A percentile compares a stretch with the other conserved stretches of the same genome.
Evolutionary conservation across 2,888 invertebrate species (phyloP).

Genomic region (Subacronicta megacephala): DNA sequence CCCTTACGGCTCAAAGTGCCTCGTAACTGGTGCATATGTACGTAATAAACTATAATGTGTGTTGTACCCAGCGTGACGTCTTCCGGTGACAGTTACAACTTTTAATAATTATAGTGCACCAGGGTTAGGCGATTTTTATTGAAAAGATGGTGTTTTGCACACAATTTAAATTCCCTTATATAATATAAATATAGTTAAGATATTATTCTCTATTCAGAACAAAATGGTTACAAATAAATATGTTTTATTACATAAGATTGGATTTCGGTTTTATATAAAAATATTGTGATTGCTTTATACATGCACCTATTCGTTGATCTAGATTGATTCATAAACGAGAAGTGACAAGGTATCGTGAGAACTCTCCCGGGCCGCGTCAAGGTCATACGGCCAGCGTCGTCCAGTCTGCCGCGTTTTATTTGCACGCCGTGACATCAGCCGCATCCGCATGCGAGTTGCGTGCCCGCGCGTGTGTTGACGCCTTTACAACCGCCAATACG

Average conservation of each 20-base stretch:
- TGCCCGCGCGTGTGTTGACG: conserved; percentile 73
- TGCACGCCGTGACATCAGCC: conserved; percentile 78
- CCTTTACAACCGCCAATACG: conserved; percentile 70
- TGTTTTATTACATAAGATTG: conserved; percentile 7
- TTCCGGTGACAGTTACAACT: conserved; percentile 71
- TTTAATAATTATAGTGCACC: conserved; percentile 49
- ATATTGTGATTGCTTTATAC: conserved; percentile 9
- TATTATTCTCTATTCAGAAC: no score
- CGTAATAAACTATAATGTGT: conserved; percentile 77
- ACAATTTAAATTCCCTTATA: no score
- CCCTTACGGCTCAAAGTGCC: conserved; percentile 76
- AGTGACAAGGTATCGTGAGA: conserved; percentile 71
- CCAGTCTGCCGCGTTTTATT: conserved; percentile 81
- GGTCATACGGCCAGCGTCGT: conserved; percentile 80
- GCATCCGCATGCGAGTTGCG: conserved; percentile 80
- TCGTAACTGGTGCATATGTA: conserved; percentile 79
- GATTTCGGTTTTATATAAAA: conserved; percentile 1
- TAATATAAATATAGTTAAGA: no score
- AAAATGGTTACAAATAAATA: no score
- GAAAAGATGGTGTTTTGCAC: conserved; percentile 10
- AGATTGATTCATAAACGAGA: conserved; percentile 43
- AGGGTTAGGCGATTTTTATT: conserved; percentile 45
- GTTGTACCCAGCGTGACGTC: conserved; percentile 78
- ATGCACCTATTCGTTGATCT: conserved; percentile 16
- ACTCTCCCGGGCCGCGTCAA: conserved; percentile 73